Conservation (phyloP, 2,113 vertebrate species). For the Vulpes vulpes region DNA sequence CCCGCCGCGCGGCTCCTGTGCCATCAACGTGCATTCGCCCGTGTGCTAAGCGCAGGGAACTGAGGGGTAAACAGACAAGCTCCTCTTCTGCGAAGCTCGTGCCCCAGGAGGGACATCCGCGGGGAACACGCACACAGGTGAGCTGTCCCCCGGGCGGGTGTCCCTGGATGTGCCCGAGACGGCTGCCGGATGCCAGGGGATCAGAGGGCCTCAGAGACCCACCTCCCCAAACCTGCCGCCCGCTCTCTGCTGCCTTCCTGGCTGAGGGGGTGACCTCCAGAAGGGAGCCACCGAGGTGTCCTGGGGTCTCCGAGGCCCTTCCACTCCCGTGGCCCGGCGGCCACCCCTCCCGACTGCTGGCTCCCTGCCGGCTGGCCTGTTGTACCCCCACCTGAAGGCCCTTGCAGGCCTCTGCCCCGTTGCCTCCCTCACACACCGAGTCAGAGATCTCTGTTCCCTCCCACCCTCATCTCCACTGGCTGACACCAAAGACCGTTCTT, state of each 20-base stretch:
- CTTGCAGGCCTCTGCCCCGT: not conserved
- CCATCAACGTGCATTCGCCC: not conserved
- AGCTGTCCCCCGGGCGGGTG: too few species aligned
- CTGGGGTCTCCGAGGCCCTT: not conserved
- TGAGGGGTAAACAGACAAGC: not conserved
- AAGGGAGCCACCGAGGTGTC: accelerated
- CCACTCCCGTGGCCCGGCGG: accelerated
- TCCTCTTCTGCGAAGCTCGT: not conserved
- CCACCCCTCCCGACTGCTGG: too few species aligned
- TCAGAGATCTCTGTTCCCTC: not conserved
- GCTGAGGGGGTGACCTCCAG: not conserved
- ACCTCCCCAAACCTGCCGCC: not conserved
- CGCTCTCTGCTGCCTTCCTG: not conserved
- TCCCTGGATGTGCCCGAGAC: too few species aligned
- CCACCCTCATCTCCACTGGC: not conserved
- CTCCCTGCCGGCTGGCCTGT: not conserved
- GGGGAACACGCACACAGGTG: not conserved
- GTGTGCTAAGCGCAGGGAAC: not conserved
- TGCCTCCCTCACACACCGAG: not conserved
- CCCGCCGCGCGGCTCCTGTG: accelerated
- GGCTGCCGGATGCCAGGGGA: too few species aligned
- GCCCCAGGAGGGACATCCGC: accelerated
- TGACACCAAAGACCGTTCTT: not conserved
- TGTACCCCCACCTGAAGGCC: too few species aligned
- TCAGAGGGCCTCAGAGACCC: too few species aligned